Conservation (phyloP, 2,797 vertebrate species). For the Dendrocincla tyrannina region DNA sequence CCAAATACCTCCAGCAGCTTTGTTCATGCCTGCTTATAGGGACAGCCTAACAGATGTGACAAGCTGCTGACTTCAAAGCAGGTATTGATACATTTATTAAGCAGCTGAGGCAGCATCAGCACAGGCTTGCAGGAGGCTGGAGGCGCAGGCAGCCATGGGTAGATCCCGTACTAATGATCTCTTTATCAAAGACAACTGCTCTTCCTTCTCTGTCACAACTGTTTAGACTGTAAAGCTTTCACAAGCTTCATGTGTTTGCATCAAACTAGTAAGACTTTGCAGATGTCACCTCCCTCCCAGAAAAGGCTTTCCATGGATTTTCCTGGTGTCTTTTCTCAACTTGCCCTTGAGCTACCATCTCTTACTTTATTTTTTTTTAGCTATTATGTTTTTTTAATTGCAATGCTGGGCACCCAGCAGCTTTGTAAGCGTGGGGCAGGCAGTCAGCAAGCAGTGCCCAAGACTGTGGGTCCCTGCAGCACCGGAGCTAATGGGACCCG, state of each 20-base stretch:
- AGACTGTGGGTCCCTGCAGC: neutral
- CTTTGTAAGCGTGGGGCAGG: neutral
- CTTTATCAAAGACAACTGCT: neutral
- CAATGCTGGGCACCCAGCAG: neutral
- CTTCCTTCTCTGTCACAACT: neutral
- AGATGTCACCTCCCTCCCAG: neutral
- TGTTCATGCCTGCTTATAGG: neutral
- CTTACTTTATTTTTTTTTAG: no score
- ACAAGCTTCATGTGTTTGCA: neutral
- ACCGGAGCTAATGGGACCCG: neutral
- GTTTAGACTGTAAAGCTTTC: neutral
- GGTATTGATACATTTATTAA: neutral
- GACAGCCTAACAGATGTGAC: neutral
- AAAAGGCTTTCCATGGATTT: neutral
- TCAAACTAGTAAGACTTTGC: neutral
- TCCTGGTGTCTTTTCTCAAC: neutral
- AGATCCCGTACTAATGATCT: neutral
- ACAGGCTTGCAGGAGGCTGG: accelerated
- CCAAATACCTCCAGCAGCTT: neutral
- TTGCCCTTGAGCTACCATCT: neutral
- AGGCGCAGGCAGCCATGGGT: accelerated
- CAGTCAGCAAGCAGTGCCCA: neutral
- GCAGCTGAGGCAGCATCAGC: neutral
- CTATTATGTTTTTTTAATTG: neutral
- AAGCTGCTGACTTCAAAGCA: neutral